phyloP scores from a whole-genome alignment of 1,140 invertebrate species.

The Drepana arcuata region DNA sequence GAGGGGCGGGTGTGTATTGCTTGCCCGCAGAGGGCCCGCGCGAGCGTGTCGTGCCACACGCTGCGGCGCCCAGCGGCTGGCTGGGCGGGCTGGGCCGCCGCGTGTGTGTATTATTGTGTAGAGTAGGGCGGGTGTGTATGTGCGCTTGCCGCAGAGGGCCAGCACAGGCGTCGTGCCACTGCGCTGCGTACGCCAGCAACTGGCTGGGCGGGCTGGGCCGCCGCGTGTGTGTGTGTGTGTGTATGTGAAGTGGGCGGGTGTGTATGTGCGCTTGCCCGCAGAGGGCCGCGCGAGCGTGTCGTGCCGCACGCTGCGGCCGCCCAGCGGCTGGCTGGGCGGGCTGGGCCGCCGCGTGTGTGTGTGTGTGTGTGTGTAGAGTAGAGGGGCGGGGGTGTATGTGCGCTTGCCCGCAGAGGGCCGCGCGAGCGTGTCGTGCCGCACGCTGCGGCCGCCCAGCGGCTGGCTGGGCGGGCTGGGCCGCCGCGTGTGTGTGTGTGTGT shows the following conservation, averaged over 20 bases:
- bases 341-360: no score
- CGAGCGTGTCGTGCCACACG: not conserved
- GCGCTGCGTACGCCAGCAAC: slow-evolving; percentile 83
- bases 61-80: slow-evolving; percentile 80
- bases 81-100: no score
- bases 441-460: not conserved
- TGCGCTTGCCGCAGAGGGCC: slow-evolving; percentile 74
- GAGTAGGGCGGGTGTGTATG: no score
- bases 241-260: no score
- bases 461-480: no score
- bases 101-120: no score
- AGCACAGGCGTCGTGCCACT: slow-evolving; percentile 80
- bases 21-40: not conserved
- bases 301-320: slow-evolving; percentile 81
- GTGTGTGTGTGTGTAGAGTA: not conserved
- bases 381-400: slow-evolving; percentile 13
- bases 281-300: slow-evolving; percentile 78
- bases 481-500: not conserved
- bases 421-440: not conserved
- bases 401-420: not conserved
- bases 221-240: no score
- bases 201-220: slow-evolving; percentile 70
- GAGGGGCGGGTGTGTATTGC: slow-evolving; percentile 12
- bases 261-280: no score
- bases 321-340: slow-evolving; percentile 78